A percentile compares a stretch with the other conserved stretches of the same genome.
Evolutionary conservation across 2,888 invertebrate genomes (phyloP).

Genomic region (Calameuta pallipes): DNA sequence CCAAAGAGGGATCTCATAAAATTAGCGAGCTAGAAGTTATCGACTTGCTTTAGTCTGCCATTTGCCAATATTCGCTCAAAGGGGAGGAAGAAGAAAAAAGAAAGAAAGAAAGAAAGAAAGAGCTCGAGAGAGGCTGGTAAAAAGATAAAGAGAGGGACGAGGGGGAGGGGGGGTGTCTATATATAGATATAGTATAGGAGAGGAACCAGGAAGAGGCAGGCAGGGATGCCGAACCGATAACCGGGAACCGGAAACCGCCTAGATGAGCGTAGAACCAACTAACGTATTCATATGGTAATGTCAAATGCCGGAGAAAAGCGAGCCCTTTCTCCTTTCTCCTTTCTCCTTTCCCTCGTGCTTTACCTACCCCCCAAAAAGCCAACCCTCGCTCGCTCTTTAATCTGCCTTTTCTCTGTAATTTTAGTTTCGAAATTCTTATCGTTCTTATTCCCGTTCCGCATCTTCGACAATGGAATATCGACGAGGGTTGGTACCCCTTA

Average conservation of each 20-base stretch:
- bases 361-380: not conserved
- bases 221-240: conserved; percentile 25
- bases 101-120: not conserved
- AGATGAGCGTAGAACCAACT: conserved; percentile 8
- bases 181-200: not conserved
- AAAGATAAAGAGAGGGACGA: conserved; percentile 5
- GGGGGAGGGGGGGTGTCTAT: not conserved
- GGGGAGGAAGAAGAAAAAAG: not conserved
- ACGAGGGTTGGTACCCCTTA: not conserved
- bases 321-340: not conserved
- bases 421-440: conserved; percentile 7
- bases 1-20: conserved; percentile 42
- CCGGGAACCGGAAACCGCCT: conserved; percentile 15
- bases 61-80: conserved; percentile 22
- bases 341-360: not conserved
- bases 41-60: conserved; percentile 23
- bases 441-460: conserved; percentile 2
- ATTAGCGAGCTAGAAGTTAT: conserved; percentile 44
- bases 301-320: conserved; percentile 13
- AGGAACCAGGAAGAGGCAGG: conserved; percentile 7
- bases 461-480: not conserved
- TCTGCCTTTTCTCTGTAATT: conserved; percentile 13
- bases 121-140: conserved; percentile 2
- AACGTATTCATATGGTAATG: conserved; percentile 15
- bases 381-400: not conserved